Base-by-base conservation (phyloP, 2,113 vertebrate genomes). In the Sula dactylatra region DNA sequence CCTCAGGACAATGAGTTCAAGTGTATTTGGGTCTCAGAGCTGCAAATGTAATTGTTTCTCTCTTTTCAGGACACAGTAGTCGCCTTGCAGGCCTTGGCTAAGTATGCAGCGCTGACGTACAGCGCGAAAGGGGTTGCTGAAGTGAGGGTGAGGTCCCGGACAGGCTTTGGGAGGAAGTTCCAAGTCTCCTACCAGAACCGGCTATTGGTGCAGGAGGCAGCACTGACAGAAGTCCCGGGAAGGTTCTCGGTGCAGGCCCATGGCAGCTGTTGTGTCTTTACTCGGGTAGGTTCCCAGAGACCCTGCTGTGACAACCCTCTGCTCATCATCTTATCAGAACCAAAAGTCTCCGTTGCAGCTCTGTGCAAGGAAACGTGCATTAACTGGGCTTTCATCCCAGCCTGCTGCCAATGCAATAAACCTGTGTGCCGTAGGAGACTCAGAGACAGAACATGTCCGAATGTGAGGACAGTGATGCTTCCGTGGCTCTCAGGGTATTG, bases 31-130 rank as follows among this genome's bases (percentile, higher is more conserved):
- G 7, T 84, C 40, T 79, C 81, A 38, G 44, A 76, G 66, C 69
- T 82, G n/a, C 22, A 91, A 49, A 49, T 45, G 6, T 40, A 31
- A 36, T 69, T 59, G 9, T 90, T 52, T 72, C 34, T 95, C 82
- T 64, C 15, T 74, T 71, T 80, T 52, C 96, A 99, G 99, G 99
- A 99, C 95, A 99, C 99, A 6, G 98, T 99, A n/a, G 98, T 99
- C 6, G 99, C 99, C 83, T 98, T 99, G 56, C 98, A 99, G 94
- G 99, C 99, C 9, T 94, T 99, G 90, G 98, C 99, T 31, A 98
- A 98, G 84, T 99, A 99, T 8, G 98, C 98, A 27, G 69, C 95
- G 0, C 93, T 97, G 96, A 98, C 97, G 7, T 98, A 98, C 89
- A 98, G 89, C 34, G 55, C 29, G 0, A 95, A 90, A 77, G 98